phyloP scores from a whole-genome alignment of 2,113 vertebrate genomes.

The Pomatorhinus ruficollis region DNA sequence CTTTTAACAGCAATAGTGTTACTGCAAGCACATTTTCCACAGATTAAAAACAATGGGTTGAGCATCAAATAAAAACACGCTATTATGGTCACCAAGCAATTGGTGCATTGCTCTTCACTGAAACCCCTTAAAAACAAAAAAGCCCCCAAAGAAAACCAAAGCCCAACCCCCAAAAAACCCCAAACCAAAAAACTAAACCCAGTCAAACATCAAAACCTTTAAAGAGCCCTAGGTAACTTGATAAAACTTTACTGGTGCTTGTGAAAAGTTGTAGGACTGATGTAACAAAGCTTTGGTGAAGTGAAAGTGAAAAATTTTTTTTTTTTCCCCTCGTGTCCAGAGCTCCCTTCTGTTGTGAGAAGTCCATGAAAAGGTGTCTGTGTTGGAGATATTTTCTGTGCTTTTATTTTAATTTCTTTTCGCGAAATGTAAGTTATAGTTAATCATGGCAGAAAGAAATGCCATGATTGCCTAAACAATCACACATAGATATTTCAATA shows the following conservation, averaged over 20 bases:
- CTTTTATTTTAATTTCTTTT: not conserved
- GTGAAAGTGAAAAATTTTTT: not conserved
- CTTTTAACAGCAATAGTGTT: conserved; percentile 39
- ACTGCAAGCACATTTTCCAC: conserved; percentile 12
- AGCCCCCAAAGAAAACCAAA: not conserved
- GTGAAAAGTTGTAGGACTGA: not conserved
- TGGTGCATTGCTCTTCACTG: not conserved
- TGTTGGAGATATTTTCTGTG: not conserved
- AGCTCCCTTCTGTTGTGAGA: not conserved
- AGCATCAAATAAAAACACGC: conserved; percentile 24
- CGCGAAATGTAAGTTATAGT: not conserved
- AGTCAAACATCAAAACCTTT: not conserved
- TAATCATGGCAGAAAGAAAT: not conserved
- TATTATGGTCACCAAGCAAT: not conserved
- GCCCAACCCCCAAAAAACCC: fast-evolving
- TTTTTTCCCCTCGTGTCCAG: not conserved
- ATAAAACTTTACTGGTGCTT: not conserved
- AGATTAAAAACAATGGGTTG: conserved; percentile 35
- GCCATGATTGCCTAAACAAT: not conserved
- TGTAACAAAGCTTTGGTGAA: not conserved
- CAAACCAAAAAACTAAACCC: not conserved
- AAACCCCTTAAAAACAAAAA: not conserved
- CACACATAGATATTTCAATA: not conserved
- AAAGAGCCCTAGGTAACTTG: not conserved
- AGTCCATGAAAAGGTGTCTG: too few species aligned